These are phyloP conservation scores for Lepisosteus osseus DNA, from an alignment of 2,113 vertebrate species.

Conservation along the genomic window DNA sequence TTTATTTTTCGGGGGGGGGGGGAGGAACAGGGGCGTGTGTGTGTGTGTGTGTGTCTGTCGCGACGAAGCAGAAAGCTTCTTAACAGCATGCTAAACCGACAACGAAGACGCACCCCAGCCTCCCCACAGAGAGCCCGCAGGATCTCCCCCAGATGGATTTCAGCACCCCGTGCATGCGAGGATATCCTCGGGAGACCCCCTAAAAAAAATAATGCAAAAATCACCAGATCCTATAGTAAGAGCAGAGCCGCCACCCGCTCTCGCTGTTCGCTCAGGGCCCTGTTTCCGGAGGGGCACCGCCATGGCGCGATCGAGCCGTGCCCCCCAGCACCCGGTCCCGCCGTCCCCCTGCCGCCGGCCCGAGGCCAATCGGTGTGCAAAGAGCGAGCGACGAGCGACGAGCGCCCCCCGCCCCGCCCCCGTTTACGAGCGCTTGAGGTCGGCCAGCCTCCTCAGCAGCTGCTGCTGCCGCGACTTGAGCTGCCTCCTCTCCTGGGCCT, in stretches of 20 bases:
- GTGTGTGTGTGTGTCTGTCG: constrained; percentile 32
- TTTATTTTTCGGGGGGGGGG: background rate
- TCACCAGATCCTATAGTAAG: background rate
- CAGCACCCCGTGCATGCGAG: too few relatives aligned
- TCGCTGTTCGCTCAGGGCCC: too few relatives aligned
- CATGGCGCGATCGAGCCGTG: too few relatives aligned
- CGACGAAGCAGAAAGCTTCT: constrained; percentile 29
- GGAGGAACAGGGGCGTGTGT: background rate
- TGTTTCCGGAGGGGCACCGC: too few relatives aligned
- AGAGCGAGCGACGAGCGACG: constrained; percentile 37
- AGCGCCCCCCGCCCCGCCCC: too few relatives aligned
- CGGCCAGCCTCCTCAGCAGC: constrained; percentile 76
- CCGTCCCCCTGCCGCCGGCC: constrained; percentile 35
- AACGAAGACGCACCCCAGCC: background rate
- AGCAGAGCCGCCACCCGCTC: constrained; percentile 12
- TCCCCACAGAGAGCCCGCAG: too few relatives aligned
- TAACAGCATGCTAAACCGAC: constrained; percentile 26
- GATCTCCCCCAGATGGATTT: too few relatives aligned
- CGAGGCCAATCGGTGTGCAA: constrained; percentile 63
- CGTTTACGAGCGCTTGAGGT: constrained; percentile 74
- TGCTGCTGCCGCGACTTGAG: constrained; percentile 72
- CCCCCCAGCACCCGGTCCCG: too few relatives aligned
- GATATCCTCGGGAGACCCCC: background rate
- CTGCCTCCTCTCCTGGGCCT: constrained; percentile 79
- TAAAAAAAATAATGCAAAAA: constrained; percentile 1